Conservation (phyloP, 2,797 vertebrate genomes). For the Anguilla pacifica region DNA sequence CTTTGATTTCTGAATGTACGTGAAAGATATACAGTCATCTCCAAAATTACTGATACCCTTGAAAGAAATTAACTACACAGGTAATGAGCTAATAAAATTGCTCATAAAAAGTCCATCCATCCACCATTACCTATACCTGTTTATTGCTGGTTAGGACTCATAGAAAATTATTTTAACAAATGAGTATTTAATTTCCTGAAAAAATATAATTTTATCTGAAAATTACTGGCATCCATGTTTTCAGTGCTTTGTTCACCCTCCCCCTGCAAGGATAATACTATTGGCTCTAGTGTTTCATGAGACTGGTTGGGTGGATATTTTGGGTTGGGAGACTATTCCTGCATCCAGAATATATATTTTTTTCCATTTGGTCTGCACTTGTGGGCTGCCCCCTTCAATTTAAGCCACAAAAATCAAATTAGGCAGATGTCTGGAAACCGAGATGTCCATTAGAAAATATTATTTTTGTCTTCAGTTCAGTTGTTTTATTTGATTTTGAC, state of each 20-base stretch:
- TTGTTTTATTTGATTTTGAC: background rate
- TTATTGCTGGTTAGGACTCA: no score
- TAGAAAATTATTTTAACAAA: background rate
- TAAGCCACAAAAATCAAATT: no score
- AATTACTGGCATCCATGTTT: background rate
- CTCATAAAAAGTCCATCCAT: no score
- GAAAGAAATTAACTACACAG: background rate
- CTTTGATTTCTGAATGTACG: background rate
- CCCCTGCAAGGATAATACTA: background rate
- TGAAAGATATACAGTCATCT: background rate
- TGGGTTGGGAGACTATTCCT: background rate
- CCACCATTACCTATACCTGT: no score
- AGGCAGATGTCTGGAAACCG: no score
- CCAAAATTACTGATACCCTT: background rate
- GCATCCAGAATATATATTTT: background rate
- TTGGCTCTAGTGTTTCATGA: background rate
- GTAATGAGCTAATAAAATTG: background rate
- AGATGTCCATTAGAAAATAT: no score
- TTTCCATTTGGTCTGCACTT: no score
- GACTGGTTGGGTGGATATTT: background rate
- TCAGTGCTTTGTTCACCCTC: background rate
- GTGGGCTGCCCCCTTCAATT: no score
- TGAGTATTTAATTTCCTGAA: background rate
- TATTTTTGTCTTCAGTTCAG: background rate
- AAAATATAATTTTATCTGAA: background rate